phyloP scores from a whole-genome alignment of 2,797 vertebrate species.

The Coracias cyanogaster region DNA sequence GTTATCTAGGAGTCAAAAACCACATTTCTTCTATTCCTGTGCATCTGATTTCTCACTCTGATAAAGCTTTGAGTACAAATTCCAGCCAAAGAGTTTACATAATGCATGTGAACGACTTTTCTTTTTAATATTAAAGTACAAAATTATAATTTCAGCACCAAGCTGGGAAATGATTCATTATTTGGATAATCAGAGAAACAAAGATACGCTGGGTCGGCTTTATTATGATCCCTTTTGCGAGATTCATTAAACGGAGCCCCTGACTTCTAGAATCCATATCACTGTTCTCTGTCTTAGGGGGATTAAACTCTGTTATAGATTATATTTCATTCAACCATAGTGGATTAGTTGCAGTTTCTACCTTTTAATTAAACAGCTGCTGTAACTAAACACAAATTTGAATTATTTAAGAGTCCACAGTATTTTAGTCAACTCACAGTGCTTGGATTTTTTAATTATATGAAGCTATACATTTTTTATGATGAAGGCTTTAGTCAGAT shows the following conservation, averaged over 20 bases:
- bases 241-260: slow-evolving; percentile 73
- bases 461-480: slow-evolving; percentile 80
- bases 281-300: slow-evolving; percentile 72
- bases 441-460: slow-evolving; percentile 80
- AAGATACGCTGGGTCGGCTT: slow-evolving; percentile 51
- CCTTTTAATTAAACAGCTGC: slow-evolving; percentile 86
- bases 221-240: slow-evolving; percentile 72
- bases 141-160: slow-evolving; percentile 54
- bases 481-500: slow-evolving; percentile 74
- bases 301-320: slow-evolving; percentile 75
- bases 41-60: slow-evolving; percentile 4
- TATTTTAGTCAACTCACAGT: slow-evolving; percentile 73
- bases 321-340: slow-evolving; percentile 80
- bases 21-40: slow-evolving; percentile 1
- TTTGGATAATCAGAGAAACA: slow-evolving; percentile 69
- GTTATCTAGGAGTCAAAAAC: slow-evolving; percentile 42
- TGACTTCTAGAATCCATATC: slow-evolving; percentile 74
- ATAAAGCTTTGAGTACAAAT: neutral
- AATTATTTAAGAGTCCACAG: slow-evolving; percentile 83
- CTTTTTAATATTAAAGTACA: slow-evolving; percentile 60
- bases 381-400: slow-evolving; percentile 79
- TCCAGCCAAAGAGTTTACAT: slow-evolving; percentile 37
- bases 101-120: slow-evolving; percentile 36
- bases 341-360: slow-evolving; percentile 85
- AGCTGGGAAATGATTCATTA: slow-evolving; percentile 66